Percentiles rank a stretch among this genome's conserved stretches.
These are phyloP conservation scores for Micronycteris hirsuta DNA, from an alignment of 2,113 vertebrate genomes.

Conservation along the genomic window DNA sequence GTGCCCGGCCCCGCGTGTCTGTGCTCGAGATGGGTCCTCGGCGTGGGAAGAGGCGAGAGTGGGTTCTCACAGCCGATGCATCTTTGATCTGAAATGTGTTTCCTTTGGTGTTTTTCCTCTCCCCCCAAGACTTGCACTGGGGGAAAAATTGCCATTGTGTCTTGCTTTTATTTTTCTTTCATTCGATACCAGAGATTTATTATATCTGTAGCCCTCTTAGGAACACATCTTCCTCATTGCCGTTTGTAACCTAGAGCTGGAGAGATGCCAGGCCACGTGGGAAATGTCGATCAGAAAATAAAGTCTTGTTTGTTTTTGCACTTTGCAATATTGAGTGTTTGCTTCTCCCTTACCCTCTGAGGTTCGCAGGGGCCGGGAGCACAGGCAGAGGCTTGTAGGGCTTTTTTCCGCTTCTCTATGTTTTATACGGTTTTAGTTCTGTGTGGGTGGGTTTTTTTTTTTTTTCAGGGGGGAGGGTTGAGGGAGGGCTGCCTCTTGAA, in stretches of 20 bases:
- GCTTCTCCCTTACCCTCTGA: neutral
- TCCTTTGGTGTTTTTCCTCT: neutral
- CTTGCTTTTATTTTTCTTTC: constrained; percentile 10
- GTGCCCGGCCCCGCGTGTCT: neutral
- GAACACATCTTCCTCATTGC: neutral
- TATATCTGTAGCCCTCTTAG: neutral
- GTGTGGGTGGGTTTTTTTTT: neutral
- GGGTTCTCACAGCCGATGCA: neutral
- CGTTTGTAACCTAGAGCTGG: neutral
- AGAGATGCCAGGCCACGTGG: neutral
- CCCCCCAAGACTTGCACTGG: neutral
- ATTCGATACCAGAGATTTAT: neutral
- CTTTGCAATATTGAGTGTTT: neutral
- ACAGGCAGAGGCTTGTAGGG: neutral
- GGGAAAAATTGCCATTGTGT: neutral
- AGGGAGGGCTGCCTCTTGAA: neutral
- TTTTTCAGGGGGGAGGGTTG: rapidly evolving
- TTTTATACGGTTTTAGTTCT: neutral
- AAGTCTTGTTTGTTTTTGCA: neutral
- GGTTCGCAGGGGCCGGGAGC: neutral
- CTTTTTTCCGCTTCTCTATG: neutral
- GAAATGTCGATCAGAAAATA: neutral
- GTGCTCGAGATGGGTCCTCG: neutral
- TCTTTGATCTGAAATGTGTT: neutral
- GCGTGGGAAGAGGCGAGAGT: neutral